phyloP scores from a whole-genome alignment of 2,888 invertebrate species.

The Epicampocera succincta region DNA sequence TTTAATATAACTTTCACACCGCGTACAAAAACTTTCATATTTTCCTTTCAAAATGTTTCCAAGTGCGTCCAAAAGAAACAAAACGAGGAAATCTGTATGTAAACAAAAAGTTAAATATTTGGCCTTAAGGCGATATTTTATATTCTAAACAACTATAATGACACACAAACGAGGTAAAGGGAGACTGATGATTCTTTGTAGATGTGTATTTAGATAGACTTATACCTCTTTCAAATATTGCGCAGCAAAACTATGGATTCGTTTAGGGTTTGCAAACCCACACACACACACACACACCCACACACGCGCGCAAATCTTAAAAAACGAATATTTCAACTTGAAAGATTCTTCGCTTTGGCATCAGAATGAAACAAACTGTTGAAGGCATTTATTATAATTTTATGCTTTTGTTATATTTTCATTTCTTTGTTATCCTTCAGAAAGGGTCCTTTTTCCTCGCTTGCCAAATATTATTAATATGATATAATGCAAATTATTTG shows the following conservation, averaged over 20 bases:
- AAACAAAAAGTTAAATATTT: slow-evolving; percentile 53
- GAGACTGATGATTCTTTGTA: background rate
- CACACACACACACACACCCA: no score
- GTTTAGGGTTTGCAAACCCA: slow-evolving; percentile 18
- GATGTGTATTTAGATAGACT: slow-evolving; percentile 9
- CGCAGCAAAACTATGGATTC: slow-evolving; percentile 10
- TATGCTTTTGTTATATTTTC: slow-evolving; percentile 28
- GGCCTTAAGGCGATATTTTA: slow-evolving; percentile 47
- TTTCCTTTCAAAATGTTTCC: slow-evolving; percentile 13
- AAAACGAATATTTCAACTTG: slow-evolving; percentile 7
- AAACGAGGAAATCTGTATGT: background rate
- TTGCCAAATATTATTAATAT: slow-evolving; percentile 30
- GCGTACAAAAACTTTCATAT: background rate
- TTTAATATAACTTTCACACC: background rate
- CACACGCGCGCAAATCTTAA: background rate
- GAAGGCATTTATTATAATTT: slow-evolving; percentile 59
- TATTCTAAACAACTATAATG: slow-evolving; percentile 54
- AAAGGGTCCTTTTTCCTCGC: background rate
- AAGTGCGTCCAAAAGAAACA: background rate
- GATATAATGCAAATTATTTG: slow-evolving; percentile 46
- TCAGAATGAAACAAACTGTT: slow-evolving; percentile 13
- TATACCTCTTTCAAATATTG: background rate
- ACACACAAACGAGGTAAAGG: slow-evolving; percentile 33
- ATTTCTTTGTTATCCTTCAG: slow-evolving; percentile 8
- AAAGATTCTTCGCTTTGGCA: slow-evolving; percentile 24